Conservation (phyloP, 2,797 vertebrate species). For the Loris lydekkerianus region DNA sequence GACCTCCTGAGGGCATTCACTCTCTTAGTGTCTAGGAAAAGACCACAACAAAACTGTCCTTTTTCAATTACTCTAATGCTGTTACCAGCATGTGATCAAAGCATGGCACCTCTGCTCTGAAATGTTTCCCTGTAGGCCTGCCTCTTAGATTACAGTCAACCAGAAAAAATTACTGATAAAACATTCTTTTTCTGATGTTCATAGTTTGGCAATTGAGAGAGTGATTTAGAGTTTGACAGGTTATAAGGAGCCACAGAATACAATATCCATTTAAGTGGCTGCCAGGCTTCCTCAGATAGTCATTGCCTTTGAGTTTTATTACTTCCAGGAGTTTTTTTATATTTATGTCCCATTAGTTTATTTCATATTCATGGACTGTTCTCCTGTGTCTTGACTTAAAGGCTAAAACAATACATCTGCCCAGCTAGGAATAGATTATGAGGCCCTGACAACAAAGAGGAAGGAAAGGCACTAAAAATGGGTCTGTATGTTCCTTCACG, state of each 20-base stretch:
- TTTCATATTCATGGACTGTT: background rate
- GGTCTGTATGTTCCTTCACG: background rate
- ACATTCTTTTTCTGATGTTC: background rate
- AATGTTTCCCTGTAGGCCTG: background rate
- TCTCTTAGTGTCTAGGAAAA: background rate
- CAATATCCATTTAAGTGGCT: background rate
- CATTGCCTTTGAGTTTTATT: background rate
- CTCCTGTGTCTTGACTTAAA: constrained; percentile 31
- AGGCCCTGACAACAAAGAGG: constrained; percentile 46
- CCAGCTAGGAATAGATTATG: background rate
- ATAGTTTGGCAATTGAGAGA: background rate
- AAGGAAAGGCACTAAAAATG: constrained; percentile 55
- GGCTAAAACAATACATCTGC: background rate
- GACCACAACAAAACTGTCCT: background rate
- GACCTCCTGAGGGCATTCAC: background rate
- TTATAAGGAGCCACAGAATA: background rate
- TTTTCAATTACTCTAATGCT: background rate
- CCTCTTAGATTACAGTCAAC: background rate
- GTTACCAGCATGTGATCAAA: background rate
- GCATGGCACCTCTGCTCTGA: background rate
- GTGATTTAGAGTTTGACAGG: background rate
- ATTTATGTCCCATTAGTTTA: background rate
- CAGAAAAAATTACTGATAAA: background rate
- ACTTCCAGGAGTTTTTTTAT: background rate
- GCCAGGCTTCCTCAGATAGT: background rate